Percentiles rank a stretch among this genome's conserved stretches.
phyloP scores from a whole-genome alignment of 2,888 invertebrate species.

The Rosalia funebris region DNA sequence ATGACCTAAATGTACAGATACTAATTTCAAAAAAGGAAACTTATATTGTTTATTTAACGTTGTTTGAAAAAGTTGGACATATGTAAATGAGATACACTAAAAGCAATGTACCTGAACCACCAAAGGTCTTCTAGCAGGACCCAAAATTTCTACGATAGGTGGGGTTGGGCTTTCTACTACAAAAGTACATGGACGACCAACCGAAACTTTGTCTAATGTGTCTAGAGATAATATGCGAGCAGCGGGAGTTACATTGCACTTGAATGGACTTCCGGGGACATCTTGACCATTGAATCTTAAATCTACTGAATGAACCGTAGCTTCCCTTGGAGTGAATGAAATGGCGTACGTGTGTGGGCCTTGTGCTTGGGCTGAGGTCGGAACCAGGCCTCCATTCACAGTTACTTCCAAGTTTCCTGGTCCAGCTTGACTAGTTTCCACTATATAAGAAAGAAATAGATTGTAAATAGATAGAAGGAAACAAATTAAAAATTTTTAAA shows the following conservation, averaged over 20 bases:
- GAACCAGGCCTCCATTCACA: conserved; percentile 96
- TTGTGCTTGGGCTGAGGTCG: conserved; percentile 95
- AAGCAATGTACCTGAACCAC: conserved; percentile 68
- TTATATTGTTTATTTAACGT: too few relatives aligned
- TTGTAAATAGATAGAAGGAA: too few relatives aligned
- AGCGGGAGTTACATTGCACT: conserved; percentile 81
- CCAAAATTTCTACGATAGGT: conserved; percentile 83
- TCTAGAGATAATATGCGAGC: conserved; percentile 87
- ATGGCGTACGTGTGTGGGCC: conserved; percentile 97
- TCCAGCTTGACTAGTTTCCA: conserved; percentile 98
- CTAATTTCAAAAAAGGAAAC: not conserved
- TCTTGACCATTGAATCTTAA: conserved; percentile 95
- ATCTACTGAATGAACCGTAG: conserved; percentile 91
- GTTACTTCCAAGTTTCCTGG: conserved; percentile 98
- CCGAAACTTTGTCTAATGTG: conserved; percentile 88
- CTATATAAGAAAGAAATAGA: conserved; percentile 62
- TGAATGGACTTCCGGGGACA: conserved; percentile 91
- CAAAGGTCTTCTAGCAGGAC: conserved; percentile 77
- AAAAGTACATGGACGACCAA: conserved; percentile 85
- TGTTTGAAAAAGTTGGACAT: too few relatives aligned
- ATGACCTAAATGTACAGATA: conserved; percentile 53
- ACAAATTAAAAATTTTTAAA: too few relatives aligned
- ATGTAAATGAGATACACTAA: too few relatives aligned
- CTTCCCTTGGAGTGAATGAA: conserved; percentile 94
- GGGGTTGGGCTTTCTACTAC: conserved; percentile 86